Conservation (phyloP, 2,888 invertebrate species). For the Papilio protenor region DNA sequence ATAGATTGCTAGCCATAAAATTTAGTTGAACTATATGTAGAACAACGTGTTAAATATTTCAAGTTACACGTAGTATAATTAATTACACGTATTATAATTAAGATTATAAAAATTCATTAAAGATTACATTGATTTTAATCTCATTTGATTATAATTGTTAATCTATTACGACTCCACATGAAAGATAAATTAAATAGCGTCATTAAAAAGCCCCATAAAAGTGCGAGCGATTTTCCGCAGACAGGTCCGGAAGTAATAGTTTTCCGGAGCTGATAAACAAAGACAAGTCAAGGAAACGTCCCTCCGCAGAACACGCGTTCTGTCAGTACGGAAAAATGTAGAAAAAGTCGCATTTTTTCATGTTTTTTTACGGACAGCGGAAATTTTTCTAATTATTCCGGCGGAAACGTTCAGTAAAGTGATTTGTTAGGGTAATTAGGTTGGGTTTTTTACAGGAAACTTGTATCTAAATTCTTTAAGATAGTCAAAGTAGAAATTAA, state of each 20-base stretch:
- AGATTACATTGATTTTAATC: too few relatives aligned
- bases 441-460: constrained; percentile 47
- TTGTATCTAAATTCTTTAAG: constrained; percentile 11
- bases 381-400: constrained; percentile 55
- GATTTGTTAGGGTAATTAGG: constrained; percentile 67
- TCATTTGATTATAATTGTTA: background rate
- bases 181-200: constrained; percentile 47
- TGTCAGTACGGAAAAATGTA: constrained; percentile 64
- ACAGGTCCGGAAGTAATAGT: constrained; percentile 77
- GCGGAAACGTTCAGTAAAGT: constrained; percentile 64
- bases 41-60: too few relatives aligned
- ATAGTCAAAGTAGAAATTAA: background rate
- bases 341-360: constrained; percentile 55
- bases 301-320: constrained; percentile 56
- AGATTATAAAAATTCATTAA: too few relatives aligned
- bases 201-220: constrained; percentile 58
- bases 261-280: constrained; percentile 71
- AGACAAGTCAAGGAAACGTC: constrained; percentile 77
- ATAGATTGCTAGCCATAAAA: too few relatives aligned
- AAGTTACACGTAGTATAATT: too few relatives aligned
- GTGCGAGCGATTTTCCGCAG: constrained; percentile 58
- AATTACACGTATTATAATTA: too few relatives aligned
- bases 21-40: too few relatives aligned
- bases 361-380: constrained; percentile 55
- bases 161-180: constrained; percentile 14